phyloP scores from a whole-genome alignment of 2,797 vertebrate genomes.

The Australoheros facetus region DNA sequence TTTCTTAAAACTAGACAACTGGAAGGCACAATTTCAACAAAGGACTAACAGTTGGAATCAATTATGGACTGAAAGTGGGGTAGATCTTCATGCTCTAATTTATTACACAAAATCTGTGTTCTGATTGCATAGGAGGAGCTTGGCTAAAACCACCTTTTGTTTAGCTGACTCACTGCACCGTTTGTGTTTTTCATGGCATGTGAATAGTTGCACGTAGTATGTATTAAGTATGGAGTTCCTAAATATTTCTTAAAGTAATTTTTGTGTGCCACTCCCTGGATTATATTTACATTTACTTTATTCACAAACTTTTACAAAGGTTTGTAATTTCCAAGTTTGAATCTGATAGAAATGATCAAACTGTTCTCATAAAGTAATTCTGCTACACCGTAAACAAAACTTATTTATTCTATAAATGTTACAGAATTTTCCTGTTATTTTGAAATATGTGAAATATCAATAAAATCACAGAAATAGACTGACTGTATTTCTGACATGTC shows the following conservation, averaged over 20 bases:
- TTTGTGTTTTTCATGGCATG: neutral
- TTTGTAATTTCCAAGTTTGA: neutral
- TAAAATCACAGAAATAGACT: no score
- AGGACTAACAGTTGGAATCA: constrained; percentile 43
- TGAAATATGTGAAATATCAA: no score
- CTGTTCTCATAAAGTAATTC: neutral
- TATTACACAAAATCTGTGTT: constrained; percentile 34
- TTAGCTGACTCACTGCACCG: neutral
- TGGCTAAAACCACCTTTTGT: constrained; percentile 29
- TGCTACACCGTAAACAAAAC: neutral
- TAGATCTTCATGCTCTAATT: constrained; percentile 23
- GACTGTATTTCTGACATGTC: no score
- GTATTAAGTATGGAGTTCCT: neutral
- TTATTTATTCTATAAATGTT: no score
- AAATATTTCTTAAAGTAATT: neutral
- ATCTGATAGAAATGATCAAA: neutral
- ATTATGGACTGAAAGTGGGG: constrained; percentile 14
- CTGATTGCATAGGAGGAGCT: constrained; percentile 19
- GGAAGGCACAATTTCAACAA: constrained; percentile 12
- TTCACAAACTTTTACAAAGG: neutral
- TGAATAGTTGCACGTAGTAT: neutral
- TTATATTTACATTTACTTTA: neutral
- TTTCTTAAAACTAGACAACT: constrained; percentile 44
- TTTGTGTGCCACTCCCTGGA: neutral
- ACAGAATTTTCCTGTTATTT: no score